A percentile compares a stretch with the other conserved stretches of the same genome.
These are phyloP conservation scores for Heliornis fulica DNA, from an alignment of 2,113 vertebrate species.

Conservation along the genomic window DNA sequence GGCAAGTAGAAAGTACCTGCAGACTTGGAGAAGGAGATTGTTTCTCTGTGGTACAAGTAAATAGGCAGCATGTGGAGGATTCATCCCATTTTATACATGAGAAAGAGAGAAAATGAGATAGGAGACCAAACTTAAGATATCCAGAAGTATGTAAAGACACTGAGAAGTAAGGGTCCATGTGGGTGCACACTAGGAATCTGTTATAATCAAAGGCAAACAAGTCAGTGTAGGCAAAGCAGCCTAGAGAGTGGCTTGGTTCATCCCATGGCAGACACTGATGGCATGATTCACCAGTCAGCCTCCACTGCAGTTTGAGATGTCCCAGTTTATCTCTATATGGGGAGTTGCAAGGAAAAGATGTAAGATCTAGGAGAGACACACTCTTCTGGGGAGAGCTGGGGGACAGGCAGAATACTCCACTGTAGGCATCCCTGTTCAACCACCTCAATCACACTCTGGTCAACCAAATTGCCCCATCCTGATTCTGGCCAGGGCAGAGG, in stretches of 20 bases:
- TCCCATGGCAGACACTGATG: fast-evolving
- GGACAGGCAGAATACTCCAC: not conserved
- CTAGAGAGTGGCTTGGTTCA: not conserved
- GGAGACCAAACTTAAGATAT: not conserved
- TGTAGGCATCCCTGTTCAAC: not conserved
- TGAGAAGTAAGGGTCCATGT: not conserved
- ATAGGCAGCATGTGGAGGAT: not conserved
- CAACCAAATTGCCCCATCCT: fast-evolving
- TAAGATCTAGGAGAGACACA: not conserved
- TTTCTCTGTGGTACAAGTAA: not conserved
- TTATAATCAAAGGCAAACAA: not conserved
- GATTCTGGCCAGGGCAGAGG: too few relatives aligned
- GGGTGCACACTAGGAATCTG: not conserved
- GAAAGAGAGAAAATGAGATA: not conserved
- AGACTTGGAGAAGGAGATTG: not conserved
- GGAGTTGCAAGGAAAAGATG: not conserved
- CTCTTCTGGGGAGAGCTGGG: not conserved
- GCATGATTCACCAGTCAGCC: not conserved
- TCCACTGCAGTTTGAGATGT: not conserved
- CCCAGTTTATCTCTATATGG: not conserved
- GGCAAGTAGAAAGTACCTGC: not conserved
- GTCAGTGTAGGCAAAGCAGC: not conserved
- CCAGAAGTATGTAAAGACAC: not conserved
- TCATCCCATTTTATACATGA: not conserved
- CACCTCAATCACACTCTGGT: not conserved